Percentiles rank a stretch among this genome's conserved stretches.
Conservation (phyloP, 2,113 vertebrate species). For the Eira barbara region DNA sequence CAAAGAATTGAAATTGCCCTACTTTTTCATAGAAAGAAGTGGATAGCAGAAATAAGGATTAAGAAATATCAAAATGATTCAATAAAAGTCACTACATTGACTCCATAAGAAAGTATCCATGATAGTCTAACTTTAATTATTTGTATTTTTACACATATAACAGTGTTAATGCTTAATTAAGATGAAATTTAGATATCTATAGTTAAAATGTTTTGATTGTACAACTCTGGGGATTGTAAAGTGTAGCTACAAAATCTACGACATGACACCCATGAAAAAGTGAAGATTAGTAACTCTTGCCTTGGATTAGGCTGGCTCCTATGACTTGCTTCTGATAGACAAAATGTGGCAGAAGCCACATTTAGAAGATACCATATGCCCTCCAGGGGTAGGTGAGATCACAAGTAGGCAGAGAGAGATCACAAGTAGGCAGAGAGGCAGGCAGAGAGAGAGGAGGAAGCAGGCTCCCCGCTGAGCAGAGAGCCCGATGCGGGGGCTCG, state of each 20-base stretch:
- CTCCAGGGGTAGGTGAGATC: background rate
- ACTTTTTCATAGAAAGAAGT: background rate
- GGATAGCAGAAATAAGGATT: background rate
- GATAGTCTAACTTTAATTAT: background rate
- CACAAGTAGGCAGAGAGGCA: too few relatives aligned
- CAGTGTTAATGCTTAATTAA: background rate
- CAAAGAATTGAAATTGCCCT: background rate
- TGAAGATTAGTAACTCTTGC: background rate
- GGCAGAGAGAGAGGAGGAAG: too few relatives aligned
- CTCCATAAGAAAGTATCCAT: background rate
- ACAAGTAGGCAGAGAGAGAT: too few relatives aligned
- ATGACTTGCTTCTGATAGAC: background rate
- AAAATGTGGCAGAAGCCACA: background rate
- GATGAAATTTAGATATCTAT: background rate
- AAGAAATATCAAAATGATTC: background rate
- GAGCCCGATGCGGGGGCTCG: too few relatives aligned
- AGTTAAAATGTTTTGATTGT: background rate
- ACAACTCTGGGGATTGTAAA: background rate
- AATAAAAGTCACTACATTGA: background rate
- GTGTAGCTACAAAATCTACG: background rate
- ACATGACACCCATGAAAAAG: background rate
- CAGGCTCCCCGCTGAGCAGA: too few relatives aligned
- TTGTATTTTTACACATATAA: background rate
- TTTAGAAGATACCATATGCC: background rate
- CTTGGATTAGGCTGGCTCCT: background rate